Conservation (phyloP, 2,797 vertebrate species). For the Heteromormyrus szaboi region DNA sequence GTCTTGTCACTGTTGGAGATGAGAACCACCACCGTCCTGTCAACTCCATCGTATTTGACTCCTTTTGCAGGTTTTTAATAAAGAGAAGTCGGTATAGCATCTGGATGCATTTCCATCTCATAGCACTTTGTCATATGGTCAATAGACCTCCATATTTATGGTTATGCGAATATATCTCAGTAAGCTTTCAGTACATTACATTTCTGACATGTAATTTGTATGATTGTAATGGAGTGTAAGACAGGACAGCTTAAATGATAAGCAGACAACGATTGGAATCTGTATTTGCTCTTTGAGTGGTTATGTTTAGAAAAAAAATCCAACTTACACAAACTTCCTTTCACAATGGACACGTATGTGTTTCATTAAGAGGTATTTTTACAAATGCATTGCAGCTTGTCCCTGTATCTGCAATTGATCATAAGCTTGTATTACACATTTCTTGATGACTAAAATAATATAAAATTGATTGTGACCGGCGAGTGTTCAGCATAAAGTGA, state of each 20-base stretch:
- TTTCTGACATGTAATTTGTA: neutral
- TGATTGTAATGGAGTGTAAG: neutral
- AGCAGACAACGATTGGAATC: neutral
- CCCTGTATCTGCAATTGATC: neutral
- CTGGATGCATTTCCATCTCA: neutral
- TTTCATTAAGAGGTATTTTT: neutral
- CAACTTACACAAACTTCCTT: neutral
- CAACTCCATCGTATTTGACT: neutral
- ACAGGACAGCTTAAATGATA: neutral
- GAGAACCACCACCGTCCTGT: neutral
- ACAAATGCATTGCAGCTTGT: neutral
- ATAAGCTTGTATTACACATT: neutral
- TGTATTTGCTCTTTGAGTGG: neutral
- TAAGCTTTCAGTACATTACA: neutral
- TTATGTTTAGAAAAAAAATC: neutral
- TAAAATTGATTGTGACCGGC: constrained; percentile 56
- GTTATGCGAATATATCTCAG: neutral
- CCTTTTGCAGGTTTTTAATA: neutral
- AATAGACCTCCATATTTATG: neutral
- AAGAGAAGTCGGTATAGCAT: neutral
- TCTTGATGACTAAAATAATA: constrained; percentile 30
- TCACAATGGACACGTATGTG: neutral
- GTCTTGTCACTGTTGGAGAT: neutral
- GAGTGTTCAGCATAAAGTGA: neutral
- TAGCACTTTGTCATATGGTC: neutral